A percentile compares a stretch with the other conserved stretches of the same genome.
Conservation (phyloP, 2,113 vertebrate species). For the Callionymus lyra region DNA sequence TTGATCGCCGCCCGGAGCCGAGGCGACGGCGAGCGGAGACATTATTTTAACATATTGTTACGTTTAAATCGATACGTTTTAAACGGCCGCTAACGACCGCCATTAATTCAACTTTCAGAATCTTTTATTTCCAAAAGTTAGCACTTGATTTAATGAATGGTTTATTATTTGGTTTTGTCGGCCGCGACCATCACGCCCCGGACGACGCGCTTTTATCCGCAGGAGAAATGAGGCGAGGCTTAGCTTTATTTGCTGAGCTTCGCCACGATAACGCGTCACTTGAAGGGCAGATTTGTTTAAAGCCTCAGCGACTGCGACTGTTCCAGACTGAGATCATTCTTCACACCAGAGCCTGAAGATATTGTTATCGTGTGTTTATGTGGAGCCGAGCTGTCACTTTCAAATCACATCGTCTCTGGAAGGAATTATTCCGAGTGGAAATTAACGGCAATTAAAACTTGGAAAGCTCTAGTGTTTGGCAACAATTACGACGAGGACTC, state of each 20-base stretch:
- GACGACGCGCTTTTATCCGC: conserved; percentile 64
- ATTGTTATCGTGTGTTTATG: conserved; percentile 50
- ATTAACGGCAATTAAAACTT: conserved; percentile 67
- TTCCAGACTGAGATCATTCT: conserved; percentile 34
- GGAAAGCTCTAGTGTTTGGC: conserved; percentile 59
- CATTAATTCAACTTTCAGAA: conserved; percentile 64
- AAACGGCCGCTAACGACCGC: conserved; percentile 62
- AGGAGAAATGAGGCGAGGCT: conserved; percentile 48
- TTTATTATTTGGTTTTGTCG: conserved; percentile 60
- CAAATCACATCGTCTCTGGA: conserved; percentile 58
- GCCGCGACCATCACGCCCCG: conserved; percentile 50
- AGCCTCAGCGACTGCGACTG: conserved; percentile 35
- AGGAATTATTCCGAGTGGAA: conserved; percentile 58
- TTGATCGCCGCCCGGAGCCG: conserved; percentile 81
- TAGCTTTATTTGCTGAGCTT: conserved; percentile 53
- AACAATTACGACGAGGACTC: conserved; percentile 63
- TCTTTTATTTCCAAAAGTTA: conserved; percentile 62
- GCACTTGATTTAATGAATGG: conserved; percentile 64
- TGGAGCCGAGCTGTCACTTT: conserved; percentile 55
- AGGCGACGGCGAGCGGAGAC: conserved; percentile 57
- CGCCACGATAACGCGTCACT: conserved; percentile 34
- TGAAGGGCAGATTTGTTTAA: conserved; percentile 60
- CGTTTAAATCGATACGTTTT: conserved; percentile 70
- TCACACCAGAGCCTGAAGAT: not conserved
- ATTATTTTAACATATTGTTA: conserved; percentile 71